Evolutionary conservation across 2,888 invertebrate genomes (phyloP), one percentile per base, ranked within the genome.

Genomic region (Biston stratarius): DNA sequence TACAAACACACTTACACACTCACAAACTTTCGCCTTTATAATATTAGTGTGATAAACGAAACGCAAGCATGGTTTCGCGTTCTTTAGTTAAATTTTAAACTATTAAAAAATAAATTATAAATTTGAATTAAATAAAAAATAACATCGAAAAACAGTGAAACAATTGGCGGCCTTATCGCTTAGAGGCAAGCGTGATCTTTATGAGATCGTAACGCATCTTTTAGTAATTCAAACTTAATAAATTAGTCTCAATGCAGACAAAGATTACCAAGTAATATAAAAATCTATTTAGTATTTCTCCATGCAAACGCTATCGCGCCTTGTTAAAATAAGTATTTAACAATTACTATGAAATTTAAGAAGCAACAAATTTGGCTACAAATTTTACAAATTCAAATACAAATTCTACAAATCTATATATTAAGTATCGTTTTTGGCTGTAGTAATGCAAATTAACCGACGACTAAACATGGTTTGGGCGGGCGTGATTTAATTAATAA

Each of bases 401-500:
- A 44, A 9, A 36, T 53, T n/a, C 5, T 5, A 6, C 24, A 24
- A n/a, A n/a, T n/a, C n/a, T 36, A 14, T 53, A 53, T 38, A 40
- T 8, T 15, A 53, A 42, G 33, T 33, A 15, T 47, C 42, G 15
- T 48, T 42, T 60, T 55, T 55, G 15, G 45, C 44, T 44, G 38
- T 51, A 11, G 40, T 57, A 47, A 62, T 67, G 67, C 67, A 58
- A 59, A 67, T 67, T 62, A 58, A 58, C 51, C 33, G 7, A 51
- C 5, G 47, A 61, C 58, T 58, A 58, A 59, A 67, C 67, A 67
- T 59, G 62, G 55, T 55, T 55, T 45, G 62, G 59, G 67, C 67
- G 61, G 56, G 12, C 66, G 62, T 67, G 62, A 38, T 36, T 59
- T 59, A 62, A 67, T 63, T 63, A 66, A 6, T 61, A 67, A 67